Percentiles rank a stretch among this genome's conserved stretches.
Conservation (phyloP, 2,113 vertebrate genomes). For the Gymnogyps californianus region DNA sequence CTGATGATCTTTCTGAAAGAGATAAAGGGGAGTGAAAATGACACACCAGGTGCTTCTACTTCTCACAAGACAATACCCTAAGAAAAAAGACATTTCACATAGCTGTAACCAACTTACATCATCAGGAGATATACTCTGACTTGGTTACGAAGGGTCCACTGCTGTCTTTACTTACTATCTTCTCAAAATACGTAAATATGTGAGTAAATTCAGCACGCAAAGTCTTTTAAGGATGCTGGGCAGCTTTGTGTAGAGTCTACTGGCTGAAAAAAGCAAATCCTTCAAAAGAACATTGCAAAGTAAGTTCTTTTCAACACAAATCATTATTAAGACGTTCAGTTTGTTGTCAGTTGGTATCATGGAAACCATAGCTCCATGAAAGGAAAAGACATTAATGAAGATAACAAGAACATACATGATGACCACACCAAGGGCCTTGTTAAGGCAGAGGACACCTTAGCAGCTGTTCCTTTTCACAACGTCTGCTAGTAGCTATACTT, state of each 20-base stretch:
- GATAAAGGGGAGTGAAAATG: background rate
- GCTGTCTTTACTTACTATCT: background rate
- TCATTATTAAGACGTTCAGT: background rate
- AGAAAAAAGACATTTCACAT: background rate
- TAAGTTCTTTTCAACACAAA: background rate
- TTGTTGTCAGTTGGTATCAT: background rate
- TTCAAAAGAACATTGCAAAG: background rate
- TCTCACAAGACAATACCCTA: background rate
- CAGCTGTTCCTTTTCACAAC: background rate
- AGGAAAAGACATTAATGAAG: background rate
- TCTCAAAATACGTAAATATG: background rate
- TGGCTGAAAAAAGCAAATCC: background rate
- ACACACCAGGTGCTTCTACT: background rate
- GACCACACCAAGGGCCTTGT: background rate
- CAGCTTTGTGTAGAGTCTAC: background rate
- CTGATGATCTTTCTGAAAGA: background rate
- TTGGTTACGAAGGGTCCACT: background rate
- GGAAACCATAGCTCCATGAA: background rate
- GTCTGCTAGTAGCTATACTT: background rate
- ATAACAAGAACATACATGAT: background rate
- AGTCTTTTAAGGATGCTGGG: background rate
- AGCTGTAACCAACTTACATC: background rate
- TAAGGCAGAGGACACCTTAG: background rate
- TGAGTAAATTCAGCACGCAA: background rate
- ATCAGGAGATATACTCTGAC: background rate